Evolutionary conservation across 2,113 vertebrate genomes (phyloP).

Genomic region (Uria lomvia): DNA sequence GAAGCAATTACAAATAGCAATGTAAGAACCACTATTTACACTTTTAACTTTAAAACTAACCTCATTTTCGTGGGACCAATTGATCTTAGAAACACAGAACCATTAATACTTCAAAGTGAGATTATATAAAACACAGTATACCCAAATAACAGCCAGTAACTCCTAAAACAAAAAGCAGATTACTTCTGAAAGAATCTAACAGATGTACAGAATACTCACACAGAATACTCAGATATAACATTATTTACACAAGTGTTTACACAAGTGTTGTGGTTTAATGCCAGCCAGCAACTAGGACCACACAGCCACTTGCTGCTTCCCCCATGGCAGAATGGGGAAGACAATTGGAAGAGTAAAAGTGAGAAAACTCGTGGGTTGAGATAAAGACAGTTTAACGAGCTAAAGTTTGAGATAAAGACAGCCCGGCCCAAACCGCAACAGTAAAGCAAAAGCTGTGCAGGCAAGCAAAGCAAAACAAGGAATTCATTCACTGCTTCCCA

Average conservation of each 20-base stretch:
- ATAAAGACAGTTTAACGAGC: neutral
- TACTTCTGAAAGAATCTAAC: neutral
- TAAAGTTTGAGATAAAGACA: neutral
- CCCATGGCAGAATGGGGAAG: neutral
- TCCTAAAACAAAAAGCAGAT: neutral
- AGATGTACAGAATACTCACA: neutral
- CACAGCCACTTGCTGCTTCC: neutral
- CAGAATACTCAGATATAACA: neutral
- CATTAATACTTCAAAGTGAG: neutral
- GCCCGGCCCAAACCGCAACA: neutral
- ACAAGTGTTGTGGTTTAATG: neutral
- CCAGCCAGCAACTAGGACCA: neutral
- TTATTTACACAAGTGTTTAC: neutral
- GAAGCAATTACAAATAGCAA: neutral
- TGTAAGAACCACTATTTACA: neutral
- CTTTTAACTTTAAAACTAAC: neutral
- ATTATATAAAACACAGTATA: neutral
- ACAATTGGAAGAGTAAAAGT: neutral
- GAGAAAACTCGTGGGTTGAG: neutral
- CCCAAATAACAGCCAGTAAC: neutral
- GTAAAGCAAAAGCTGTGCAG: neutral
- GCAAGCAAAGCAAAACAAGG: neutral
- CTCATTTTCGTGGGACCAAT: neutral
- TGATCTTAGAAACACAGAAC: neutral
- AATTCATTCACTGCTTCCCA: neutral